Evolutionary conservation across 2,113 vertebrate genomes (phyloP), one percentile per base, ranked within the genome.

Genomic region (Campylorhamphus procurvoides): DNA sequence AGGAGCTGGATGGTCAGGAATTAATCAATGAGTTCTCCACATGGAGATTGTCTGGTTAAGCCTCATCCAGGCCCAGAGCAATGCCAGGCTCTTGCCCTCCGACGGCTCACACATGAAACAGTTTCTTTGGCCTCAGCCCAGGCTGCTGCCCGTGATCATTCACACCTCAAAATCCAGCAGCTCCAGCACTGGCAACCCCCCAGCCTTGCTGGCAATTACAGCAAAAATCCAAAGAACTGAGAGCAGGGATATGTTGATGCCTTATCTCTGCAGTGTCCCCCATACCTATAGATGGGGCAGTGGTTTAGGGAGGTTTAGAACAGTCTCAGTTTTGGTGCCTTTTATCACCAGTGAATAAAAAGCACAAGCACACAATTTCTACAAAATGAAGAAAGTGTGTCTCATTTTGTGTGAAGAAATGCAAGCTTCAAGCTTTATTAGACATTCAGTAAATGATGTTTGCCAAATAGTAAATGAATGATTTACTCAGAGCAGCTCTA

Each of bases 1-100:
- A 63, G 60, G 55, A 67, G 42, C 68, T 90, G 73, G 63, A 79
- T 69, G 63, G 58, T 69, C 46, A 78, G 69, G 75, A 92, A 84
- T 96, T 93, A 90, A 91, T 95, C 90, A 78, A n/a, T 55, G 76
- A 86, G 63, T 63, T 84, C 37, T 81, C 49, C 83, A 80, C 64
- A 20, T 75, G 44, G 73, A 93, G 39, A 55, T 80, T 60, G 72
- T 80, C 83, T 93, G 76, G 75, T 93, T 89, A 92, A 90, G 94
- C 78, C 73, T 86, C 60, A 72, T 66, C 53, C 84, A 91, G 56
- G 69, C 76, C 63, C 82, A 75, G 76, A 81, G 77, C 80, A 89
- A 25, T 72, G 14, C 4, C 71, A 91, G 71, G 56, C 62, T 75
- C 76, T 68, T 64, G 66, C 90, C 40, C 59, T 94, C 63, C 39